Conservation (phyloP, 2,888 invertebrate genomes). For the Cynaeus angustus region DNA sequence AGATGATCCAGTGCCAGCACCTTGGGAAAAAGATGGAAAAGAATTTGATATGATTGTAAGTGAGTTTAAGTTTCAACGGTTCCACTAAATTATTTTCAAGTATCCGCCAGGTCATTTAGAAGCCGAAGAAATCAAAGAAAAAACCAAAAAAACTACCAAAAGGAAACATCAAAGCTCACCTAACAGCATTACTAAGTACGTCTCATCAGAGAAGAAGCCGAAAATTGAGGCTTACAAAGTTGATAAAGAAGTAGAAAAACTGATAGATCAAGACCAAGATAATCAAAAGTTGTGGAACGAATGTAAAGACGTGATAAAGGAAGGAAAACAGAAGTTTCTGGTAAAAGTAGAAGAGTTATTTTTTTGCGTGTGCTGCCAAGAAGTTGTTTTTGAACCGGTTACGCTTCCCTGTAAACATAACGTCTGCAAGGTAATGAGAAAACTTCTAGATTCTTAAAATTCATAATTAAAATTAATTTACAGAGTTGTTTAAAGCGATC, state of each 20-base stretch:
- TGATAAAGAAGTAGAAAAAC: constrained; percentile 64
- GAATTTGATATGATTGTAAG: constrained; percentile 71
- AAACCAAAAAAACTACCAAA: constrained; percentile 64
- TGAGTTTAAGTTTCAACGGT: too few species aligned
- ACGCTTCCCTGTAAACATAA: constrained; percentile 85
- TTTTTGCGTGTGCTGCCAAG: constrained; percentile 87
- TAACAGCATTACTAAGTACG: constrained; percentile 57
- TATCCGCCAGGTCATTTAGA: constrained; percentile 69
- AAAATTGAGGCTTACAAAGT: constrained; percentile 67
- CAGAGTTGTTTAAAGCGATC: constrained; percentile 78
- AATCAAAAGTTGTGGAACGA: constrained; percentile 83
- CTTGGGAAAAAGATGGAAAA: constrained; percentile 84
- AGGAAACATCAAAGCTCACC: constrained; percentile 43
- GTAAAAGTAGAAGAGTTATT: constrained; percentile 79
- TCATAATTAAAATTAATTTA: constrained; percentile 47
- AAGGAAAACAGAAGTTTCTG: constrained; percentile 78
- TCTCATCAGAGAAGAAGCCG: constrained; percentile 67
- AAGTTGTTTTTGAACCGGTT: constrained; percentile 80
- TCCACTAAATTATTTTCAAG: not conserved
- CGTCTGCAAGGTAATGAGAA: constrained; percentile 78
- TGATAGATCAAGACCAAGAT: constrained; percentile 74
- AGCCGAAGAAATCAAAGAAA: constrained; percentile 75
- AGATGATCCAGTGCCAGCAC: constrained; percentile 86
- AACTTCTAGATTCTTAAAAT: not conserved
- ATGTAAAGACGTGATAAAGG: constrained; percentile 72